Percentiles rank a stretch among this genome's conserved stretches.
Evolutionary conservation across 2,888 invertebrate species (phyloP).

Genomic region (Tryphoninae sp.): DNA sequence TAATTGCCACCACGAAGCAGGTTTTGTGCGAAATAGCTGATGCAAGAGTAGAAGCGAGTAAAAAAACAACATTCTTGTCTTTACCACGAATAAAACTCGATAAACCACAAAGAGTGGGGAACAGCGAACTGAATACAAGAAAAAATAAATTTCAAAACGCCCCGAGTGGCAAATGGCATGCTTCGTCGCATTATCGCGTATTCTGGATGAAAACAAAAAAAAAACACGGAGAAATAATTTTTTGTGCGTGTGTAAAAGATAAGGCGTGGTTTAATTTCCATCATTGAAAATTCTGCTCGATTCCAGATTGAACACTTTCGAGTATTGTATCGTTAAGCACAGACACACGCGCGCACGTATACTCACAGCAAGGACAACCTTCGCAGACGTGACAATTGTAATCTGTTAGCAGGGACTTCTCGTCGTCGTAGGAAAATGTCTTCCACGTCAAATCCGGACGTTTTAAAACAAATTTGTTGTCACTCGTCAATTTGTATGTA

Average conservation of each 20-base stretch:
- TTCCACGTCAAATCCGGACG: slow-evolving; percentile 57
- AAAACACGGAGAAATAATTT: neutral
- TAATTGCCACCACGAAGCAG: neutral
- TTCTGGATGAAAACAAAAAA: neutral
- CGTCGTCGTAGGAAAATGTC: slow-evolving; percentile 61
- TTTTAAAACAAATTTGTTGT: slow-evolving; percentile 50
- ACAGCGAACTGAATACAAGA: neutral
- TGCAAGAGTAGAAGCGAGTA: slow-evolving; percentile 38
- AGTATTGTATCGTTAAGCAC: slow-evolving; percentile 6
- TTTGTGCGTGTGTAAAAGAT: neutral
- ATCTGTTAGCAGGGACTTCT: slow-evolving; percentile 62
- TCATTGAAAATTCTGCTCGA: neutral
- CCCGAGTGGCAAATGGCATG: neutral
- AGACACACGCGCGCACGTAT: slow-evolving; percentile 35
- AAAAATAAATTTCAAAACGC: neutral
- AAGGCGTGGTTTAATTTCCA: neutral
- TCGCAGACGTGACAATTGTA: slow-evolving; percentile 69
- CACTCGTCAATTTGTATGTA: slow-evolving; percentile 54
- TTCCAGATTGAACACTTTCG: slow-evolving; percentile 4
- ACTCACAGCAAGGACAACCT: slow-evolving; percentile 72
- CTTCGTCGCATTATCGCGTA: neutral
- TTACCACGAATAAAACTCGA: slow-evolving; percentile 8
- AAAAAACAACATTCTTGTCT: slow-evolving; percentile 28
- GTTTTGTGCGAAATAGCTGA: slow-evolving; percentile 37
- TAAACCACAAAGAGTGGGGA: slow-evolving; percentile 15